These are phyloP conservation scores for Deladenus siricidicola DNA, from an alignment of 2,888 invertebrate genomes.

Conservation along the genomic window DNA sequence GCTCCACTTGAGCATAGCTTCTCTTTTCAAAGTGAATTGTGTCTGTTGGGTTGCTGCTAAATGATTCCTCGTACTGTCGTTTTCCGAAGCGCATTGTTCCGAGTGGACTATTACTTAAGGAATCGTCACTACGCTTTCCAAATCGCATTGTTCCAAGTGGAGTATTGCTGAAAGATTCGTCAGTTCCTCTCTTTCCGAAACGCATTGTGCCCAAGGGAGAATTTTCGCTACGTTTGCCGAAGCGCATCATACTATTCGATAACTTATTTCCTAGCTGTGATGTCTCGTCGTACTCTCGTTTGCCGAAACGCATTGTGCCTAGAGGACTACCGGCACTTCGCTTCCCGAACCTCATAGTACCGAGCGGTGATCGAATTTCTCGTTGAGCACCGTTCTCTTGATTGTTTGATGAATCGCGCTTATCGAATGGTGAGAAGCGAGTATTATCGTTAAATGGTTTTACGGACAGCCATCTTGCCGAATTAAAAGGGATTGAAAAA, in stretches of 20 bases:
- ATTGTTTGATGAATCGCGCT: conserved; percentile 1
- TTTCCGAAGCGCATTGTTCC: conserved; percentile 30
- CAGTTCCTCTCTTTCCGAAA: conserved; percentile 25
- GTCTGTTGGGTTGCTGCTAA: neutral
- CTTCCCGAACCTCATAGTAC: conserved; percentile 43
- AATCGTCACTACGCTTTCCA: conserved; percentile 12
- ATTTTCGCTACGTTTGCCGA: neutral
- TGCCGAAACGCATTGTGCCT: conserved; percentile 37
- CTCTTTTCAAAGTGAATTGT: too few relatives aligned
- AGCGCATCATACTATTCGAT: neutral
- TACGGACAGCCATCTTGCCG: too few relatives aligned
- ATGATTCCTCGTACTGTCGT: neutral
- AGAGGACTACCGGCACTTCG: conserved; percentile 25
- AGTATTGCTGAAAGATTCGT: neutral
- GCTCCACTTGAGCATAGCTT: too few relatives aligned
- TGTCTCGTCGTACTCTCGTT: conserved; percentile 19
- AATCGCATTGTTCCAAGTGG: conserved; percentile 33
- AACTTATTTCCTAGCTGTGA: conserved; percentile 24
- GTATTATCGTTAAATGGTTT: neutral
- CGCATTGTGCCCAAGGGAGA: conserved; percentile 34
- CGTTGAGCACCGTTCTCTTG: conserved; percentile 13
- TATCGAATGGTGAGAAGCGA: neutral
- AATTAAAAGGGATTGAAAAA: too few relatives aligned
- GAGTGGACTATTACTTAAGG: conserved; percentile 8
- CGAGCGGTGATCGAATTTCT: conserved; percentile 34